Evolutionary conservation across 2,113 vertebrate species (phyloP).

Genomic region (Arizona elegans): DNA sequence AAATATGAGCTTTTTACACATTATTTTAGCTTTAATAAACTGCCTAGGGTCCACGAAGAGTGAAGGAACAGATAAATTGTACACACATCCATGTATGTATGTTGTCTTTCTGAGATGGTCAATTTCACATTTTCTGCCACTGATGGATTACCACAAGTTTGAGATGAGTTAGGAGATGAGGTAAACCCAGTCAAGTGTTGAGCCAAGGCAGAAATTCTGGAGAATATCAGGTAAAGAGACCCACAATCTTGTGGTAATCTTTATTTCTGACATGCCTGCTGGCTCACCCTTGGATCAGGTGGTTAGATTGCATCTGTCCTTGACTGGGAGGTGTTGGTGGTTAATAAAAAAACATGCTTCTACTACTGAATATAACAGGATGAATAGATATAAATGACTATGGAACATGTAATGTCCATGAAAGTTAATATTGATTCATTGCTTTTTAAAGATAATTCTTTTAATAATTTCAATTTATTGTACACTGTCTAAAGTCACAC

Average conservation of each 20-base stretch:
- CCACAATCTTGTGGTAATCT: not conserved
- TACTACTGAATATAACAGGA: not conserved
- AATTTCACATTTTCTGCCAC: not conserved
- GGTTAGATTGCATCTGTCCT: not conserved
- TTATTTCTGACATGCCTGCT: not conserved
- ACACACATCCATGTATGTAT: not conserved
- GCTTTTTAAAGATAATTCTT: not conserved
- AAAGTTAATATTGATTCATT: not conserved
- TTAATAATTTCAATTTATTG: not conserved
- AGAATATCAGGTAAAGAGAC: not conserved
- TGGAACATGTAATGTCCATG: not conserved
- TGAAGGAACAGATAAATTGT: not conserved
- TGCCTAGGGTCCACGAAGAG: not conserved
- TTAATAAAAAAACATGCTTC: not conserved
- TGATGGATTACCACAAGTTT: not conserved
- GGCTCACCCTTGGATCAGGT: not conserved
- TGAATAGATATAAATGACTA: not conserved
- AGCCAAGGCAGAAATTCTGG: not conserved
- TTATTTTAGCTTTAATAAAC: not conserved
- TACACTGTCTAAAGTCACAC: not conserved
- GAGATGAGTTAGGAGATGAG: not conserved
- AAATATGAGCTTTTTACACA: not conserved
- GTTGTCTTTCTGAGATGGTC: not conserved
- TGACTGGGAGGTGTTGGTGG: not conserved
- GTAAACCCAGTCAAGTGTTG: not conserved